phyloP scores from a whole-genome alignment of 2,113 vertebrate genomes.

The Antennarius striatus region DNA sequence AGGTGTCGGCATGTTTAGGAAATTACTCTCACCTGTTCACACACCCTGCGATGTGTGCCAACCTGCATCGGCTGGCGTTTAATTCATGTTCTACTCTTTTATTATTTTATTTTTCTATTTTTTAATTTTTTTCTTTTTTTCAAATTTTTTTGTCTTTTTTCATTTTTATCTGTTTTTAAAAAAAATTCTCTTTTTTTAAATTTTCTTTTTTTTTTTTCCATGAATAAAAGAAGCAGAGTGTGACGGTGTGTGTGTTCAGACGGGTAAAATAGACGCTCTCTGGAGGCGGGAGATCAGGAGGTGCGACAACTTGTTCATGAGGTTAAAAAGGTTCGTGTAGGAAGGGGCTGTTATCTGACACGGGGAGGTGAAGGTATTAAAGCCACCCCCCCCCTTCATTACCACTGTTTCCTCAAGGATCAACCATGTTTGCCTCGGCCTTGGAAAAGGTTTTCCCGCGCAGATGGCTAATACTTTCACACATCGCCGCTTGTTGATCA shows the following conservation, averaged over 20 bases:
- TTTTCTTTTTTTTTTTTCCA: slow-evolving; percentile 28
- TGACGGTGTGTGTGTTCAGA: slow-evolving; percentile 38
- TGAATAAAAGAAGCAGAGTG: slow-evolving; percentile 59
- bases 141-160: no score
- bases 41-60: slow-evolving; percentile 43
- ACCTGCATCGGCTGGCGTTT: slow-evolving; percentile 28
- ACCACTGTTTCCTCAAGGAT: slow-evolving; percentile 53
- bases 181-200: no score
- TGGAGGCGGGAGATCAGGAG: no score
- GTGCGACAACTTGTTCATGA: no score
- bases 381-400: slow-evolving; percentile 47
- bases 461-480: slow-evolving; percentile 54
- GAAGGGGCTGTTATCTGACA: slow-evolving; percentile 17
- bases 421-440: slow-evolving; percentile 47
- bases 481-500: slow-evolving; percentile 10
- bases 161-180: no score
- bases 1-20: slow-evolving; percentile 51
- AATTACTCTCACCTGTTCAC: slow-evolving; percentile 45
- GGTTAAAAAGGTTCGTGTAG: no score
- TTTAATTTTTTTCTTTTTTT: slow-evolving; percentile 29
- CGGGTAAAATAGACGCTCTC: not conserved
- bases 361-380: slow-evolving; percentile 42
- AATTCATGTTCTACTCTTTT: slow-evolving; percentile 46
- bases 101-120: slow-evolving; percentile 17
- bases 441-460: slow-evolving; percentile 42